These are phyloP conservation scores for Tipula lateralis DNA, from an alignment of 2,888 invertebrate genomes.

Conservation along the genomic window DNA sequence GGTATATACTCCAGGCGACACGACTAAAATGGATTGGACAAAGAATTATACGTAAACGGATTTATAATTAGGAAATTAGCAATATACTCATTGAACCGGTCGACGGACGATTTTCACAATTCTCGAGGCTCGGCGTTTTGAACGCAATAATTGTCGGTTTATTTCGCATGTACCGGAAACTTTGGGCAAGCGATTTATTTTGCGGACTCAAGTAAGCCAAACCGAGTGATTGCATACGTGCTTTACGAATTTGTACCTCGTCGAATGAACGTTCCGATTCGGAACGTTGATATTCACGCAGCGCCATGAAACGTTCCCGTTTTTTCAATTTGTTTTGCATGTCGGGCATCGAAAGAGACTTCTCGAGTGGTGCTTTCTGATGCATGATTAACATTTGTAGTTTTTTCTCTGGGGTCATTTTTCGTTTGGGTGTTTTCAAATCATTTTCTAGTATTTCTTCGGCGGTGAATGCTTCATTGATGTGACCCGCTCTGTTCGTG, in stretches of 20 bases:
- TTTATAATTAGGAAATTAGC: neutral
- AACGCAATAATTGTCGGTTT: slow-evolving; percentile 86
- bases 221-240: slow-evolving; percentile 60
- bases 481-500: slow-evolving; percentile 40
- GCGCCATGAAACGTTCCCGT: slow-evolving; percentile 65
- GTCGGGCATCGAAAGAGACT: slow-evolving; percentile 79
- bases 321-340: slow-evolving; percentile 71
- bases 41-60: neutral
- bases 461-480: slow-evolving; percentile 43
- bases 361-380: slow-evolving; percentile 62
- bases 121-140: slow-evolving; percentile 74
- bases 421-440: slow-evolving; percentile 40
- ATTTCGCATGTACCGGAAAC: slow-evolving; percentile 84
- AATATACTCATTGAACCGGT: slow-evolving; percentile 55
- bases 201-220: slow-evolving; percentile 69
- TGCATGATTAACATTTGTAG: slow-evolving; percentile 54
- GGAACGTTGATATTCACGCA: slow-evolving; percentile 67
- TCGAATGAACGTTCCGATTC: slow-evolving; percentile 76
- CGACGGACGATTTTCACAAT: slow-evolving; percentile 57
- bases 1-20: slow-evolving; percentile 39
- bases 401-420: slow-evolving; percentile 51
- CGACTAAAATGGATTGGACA: slow-evolving; percentile 35
- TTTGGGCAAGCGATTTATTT: slow-evolving; percentile 74
- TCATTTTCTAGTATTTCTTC: slow-evolving; percentile 39
- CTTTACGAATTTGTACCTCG: slow-evolving; percentile 60